Base-by-base conservation (phyloP, 2,797 vertebrate genomes). In the Pangasius sanitwongsei region DNA sequence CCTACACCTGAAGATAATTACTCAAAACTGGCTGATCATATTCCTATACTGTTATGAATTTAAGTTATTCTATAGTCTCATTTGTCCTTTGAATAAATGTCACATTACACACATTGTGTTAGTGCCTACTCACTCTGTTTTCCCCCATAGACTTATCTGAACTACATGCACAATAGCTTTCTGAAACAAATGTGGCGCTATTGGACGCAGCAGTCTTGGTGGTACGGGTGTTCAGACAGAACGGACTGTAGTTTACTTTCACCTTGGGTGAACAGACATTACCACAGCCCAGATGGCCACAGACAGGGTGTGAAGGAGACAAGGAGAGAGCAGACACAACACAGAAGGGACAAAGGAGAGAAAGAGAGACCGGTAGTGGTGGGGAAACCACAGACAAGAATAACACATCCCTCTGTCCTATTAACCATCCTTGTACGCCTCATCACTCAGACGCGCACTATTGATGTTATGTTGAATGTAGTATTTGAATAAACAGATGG, bases 401-500 rank as follows among this genome's bases (percentile, higher is more conserved):
- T 74, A 74, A 89, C 87, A 90, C 89, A 90, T 92, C 91, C 83
- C 85, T 75, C 77, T 91, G 90, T 89, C 89, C 87, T 91, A 85
- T 72, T 88, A 87, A 83, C 57, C 77, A 83, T 90, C 87, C 85
- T 80, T 85, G 65, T 75, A 89, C 65, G 90, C 72, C 90, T 91
- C 89, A 87, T 92, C 89, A 90, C 87, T 92, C 92, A 82, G 84
- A 48, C 12, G 87, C 89, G 63, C 77, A 75, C 90, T 92, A 93
- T 93, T 89, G 92, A 81, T 92, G 90, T 90, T 88, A 89, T 88
- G 57, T 89, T 92, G 92, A 92, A 91, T 89, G 87, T 90, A 88
- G 89, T 90, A 90, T 91, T 92, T 91, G 87, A 72, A 89, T 92
- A 92, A 93, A 94, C 92, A 94, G 94, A 95, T 90, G 90, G 82